Conservation (phyloP, 2,797 vertebrate genomes). For the Mormyrus proboscirostris region DNA sequence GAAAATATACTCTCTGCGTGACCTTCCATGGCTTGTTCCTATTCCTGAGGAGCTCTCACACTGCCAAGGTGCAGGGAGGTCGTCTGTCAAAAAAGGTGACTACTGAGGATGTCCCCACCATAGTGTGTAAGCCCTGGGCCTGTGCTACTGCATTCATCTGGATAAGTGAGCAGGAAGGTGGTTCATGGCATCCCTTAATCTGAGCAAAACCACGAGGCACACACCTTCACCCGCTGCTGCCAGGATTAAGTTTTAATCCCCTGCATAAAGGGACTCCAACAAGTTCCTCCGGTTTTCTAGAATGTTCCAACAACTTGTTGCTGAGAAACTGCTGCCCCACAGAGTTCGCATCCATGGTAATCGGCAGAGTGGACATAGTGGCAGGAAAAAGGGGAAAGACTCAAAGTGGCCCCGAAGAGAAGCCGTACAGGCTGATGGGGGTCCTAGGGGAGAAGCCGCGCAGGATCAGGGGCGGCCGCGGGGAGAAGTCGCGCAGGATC, state of each 20-base stretch:
- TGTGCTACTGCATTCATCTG: background rate
- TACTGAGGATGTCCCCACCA: background rate
- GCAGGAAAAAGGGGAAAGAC: background rate
- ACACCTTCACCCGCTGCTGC: conserved; percentile 27
- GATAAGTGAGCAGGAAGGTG: background rate
- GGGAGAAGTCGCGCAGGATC: background rate
- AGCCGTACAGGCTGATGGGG: background rate
- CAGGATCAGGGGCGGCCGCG: background rate
- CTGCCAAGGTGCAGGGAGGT: background rate
- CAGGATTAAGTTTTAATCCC: conserved; percentile 33
- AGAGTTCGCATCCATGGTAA: background rate
- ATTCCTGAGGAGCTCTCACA: background rate
- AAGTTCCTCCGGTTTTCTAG: conserved; percentile 31
- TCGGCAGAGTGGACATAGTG: background rate
- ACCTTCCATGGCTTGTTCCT: background rate
- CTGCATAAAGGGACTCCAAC: conserved; percentile 15
- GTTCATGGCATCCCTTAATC: conserved; percentile 30
- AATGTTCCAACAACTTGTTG: conserved; percentile 33
- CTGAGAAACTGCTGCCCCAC: conserved; percentile 9
- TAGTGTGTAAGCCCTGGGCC: background rate
- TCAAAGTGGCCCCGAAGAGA: background rate
- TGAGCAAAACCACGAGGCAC: conserved; percentile 27
- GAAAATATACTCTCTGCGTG: background rate
- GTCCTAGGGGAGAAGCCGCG: background rate
- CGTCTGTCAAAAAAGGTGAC: background rate